Base-by-base conservation (phyloP, 2,888 invertebrate species). In the Leptinotarsa haldemani region DNA sequence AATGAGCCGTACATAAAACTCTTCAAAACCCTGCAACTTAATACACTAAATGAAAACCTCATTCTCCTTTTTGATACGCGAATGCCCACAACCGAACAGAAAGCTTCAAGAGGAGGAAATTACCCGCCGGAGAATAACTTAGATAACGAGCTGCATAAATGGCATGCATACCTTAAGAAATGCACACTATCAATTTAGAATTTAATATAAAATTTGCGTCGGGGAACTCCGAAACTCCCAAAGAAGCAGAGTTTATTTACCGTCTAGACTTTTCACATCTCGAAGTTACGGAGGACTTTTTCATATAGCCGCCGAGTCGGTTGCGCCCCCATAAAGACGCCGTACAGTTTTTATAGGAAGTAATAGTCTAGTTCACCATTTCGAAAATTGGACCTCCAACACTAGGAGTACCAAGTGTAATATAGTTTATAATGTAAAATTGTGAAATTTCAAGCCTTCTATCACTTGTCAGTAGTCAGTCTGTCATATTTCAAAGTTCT, bases 211-310 rank as follows among this genome's bases (percentile, higher is more conserved):
- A 61, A 61, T 25, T 61, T 40, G 61, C 61, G 5, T 18, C 9
- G 7, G 40, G 15, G 30, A 61, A 30, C 61, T 30, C 25, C n/a
- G 30, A 61, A 61, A 61, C 61, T 61, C 30, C 40, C 4, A 61
- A 30, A 16, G 16, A 30, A 61, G 16, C 61, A 30, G 61, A 61
- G 61, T 61, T 61, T 30, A 61, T 61, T 30, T 61, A 61, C 61
- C 40, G 61, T 61, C 61, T 61, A 40, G 61, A 61, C 61, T n/a
- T n/a, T n/a, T 40, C n/a, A 61, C 61, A n/a, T 61, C 30, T 61
- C 30, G 30, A 61, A 61, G 61, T 25, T 25, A 30, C 30, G 61
- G 61, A 61, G 40, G 61, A 40, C 61, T 30, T 30, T 61, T 61
- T 61, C 61, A 40, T 61, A 40, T 61, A 40, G n/a, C 9, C 30